Conservation (phyloP, 2,113 vertebrate species). For the Hipposideros armiger region DNA sequence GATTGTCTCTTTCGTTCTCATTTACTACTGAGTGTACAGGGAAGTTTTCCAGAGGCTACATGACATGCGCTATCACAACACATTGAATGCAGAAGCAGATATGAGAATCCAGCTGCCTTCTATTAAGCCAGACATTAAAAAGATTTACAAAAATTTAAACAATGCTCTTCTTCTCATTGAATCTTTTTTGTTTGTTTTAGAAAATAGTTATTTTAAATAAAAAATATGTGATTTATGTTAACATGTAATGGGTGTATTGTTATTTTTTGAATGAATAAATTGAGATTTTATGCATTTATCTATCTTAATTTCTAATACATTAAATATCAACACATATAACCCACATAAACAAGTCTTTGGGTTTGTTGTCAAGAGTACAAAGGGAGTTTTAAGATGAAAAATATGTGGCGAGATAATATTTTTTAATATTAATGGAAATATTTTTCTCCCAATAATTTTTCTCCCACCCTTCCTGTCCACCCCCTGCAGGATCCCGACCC, state of each 20-base stretch:
- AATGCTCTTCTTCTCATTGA: neutral
- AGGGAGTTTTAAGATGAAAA: neutral
- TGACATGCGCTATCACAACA: neutral
- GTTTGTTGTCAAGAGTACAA: neutral
- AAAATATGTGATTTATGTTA: neutral
- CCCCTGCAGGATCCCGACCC: accelerated
- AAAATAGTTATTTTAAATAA: slow-evolving; percentile 19
- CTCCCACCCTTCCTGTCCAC: neutral
- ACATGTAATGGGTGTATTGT: neutral
- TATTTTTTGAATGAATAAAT: slow-evolving; percentile 19
- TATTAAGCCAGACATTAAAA: neutral
- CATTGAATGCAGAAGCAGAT: neutral
- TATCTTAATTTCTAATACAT: slow-evolving; percentile 26
- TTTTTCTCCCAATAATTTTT: neutral
- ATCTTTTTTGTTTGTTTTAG: slow-evolving; percentile 6
- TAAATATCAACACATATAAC: neutral
- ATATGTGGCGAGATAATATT: neutral
- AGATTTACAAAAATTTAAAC: neutral
- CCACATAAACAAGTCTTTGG: neutral
- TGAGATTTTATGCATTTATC: neutral
- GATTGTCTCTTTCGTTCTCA: neutral
- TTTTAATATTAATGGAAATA: slow-evolving; percentile 23
- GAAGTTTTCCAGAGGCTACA: neutral
- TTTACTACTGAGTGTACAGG: neutral
- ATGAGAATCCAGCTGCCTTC: neutral